Base-by-base conservation (phyloP, 1,140 invertebrate species). In the Bombus impatiens region DNA sequence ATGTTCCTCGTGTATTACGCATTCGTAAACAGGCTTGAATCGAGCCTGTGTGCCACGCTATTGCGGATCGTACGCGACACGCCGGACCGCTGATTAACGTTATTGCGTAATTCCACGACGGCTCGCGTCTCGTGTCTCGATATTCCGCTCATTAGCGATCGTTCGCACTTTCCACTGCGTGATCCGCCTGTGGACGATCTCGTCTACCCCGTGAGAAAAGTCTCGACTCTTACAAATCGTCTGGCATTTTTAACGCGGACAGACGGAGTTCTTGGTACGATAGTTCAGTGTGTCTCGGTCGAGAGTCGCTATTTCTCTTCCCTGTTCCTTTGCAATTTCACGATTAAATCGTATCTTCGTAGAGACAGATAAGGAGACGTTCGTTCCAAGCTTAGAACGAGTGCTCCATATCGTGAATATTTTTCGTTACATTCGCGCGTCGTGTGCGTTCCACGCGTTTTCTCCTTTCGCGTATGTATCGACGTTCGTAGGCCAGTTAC, bases 11-110 rank as follows among this genome's bases (percentile, higher is more conserved):
- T 87, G 90, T 90, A 91, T 91, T 90, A 90, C 91, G 91, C 91
- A 92, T 92, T 87, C 86, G 87, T 89, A 92, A 93, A 90, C 91
- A 89, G 90, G 57, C 75, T n/a, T 44, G 84, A 37, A 89, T 87
- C 85, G 87, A 76, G 79, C 80, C 82, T 35, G 53, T 72, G 59
- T 32, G 72, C n/a, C 70, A 70, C 70, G 72, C 62, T 37, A 47
- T 86, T 65, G 71, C 44, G 74, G 12, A 28, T 59, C 86, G 53
- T 71, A 70, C 35, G 47, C 87, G 87, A 79, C 77, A 65, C 86
- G 86, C 82, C 44, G 53, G 42, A 57, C 77, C 76, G 80, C 74
- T 86, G 88, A 91, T 91, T 91, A 88, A 47, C 88, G 85, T 91
- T 91, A 89, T 91, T 90, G 83, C 86, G 88, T 82, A 90, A 89